These are phyloP conservation scores for Rhopalosiphum nymphaeae DNA, from an alignment of 2,888 invertebrate genomes.

Conservation along the genomic window DNA sequence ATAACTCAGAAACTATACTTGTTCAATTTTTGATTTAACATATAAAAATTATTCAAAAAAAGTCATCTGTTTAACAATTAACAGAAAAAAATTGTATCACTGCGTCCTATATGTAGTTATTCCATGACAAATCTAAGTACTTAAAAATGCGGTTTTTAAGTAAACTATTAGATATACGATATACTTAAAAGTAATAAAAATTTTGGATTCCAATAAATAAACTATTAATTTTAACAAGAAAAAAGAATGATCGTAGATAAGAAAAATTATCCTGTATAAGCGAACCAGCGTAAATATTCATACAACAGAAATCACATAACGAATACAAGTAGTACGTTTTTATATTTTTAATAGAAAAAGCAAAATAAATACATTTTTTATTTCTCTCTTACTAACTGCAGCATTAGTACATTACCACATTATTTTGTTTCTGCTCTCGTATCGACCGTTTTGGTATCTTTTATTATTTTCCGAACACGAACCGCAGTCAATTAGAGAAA, in stretches of 20 bases:
- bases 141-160: not conserved
- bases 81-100: not conserved
- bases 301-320: not conserved
- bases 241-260: not conserved
- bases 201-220: not conserved
- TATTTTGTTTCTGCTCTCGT: not conserved
- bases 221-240: not conserved
- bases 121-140: not conserved
- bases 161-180: not conserved
- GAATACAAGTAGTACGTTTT: not conserved
- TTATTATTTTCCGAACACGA: not conserved
- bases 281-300: not conserved
- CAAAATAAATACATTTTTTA: not conserved
- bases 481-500: constrained; percentile 9
- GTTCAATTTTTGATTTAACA: not conserved
- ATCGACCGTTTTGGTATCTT: not conserved
- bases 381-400: not conserved
- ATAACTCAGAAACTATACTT: not conserved
- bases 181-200: not conserved
- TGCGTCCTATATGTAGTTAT: not conserved
- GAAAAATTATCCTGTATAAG: not conserved
- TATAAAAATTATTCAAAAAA: not conserved
- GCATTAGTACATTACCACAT: not conserved
- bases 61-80: not conserved
- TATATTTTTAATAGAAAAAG: not conserved